These are phyloP conservation scores for Cosmia pyralina DNA, from an alignment of 2,888 invertebrate genomes.

Conservation along the genomic window DNA sequence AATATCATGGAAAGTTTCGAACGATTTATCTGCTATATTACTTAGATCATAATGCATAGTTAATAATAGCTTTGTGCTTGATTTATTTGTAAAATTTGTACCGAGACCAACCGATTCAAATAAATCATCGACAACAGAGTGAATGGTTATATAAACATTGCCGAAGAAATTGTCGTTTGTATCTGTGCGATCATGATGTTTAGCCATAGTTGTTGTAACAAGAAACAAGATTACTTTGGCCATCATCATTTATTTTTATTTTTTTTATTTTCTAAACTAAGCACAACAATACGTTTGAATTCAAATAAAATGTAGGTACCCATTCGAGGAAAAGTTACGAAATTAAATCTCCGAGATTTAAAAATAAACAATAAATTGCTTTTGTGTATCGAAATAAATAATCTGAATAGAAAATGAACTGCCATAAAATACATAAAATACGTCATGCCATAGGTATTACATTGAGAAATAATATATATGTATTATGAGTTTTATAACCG, in stretches of 20 bases:
- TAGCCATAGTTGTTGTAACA: slow-evolving; percentile 37
- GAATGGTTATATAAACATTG: slow-evolving; percentile 60
- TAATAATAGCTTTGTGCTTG: slow-evolving; percentile 58
- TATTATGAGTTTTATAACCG: too few species aligned
- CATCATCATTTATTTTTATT: too few species aligned
- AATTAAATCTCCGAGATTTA: slow-evolving; percentile 14
- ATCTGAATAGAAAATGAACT: neutral
- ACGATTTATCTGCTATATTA: slow-evolving; percentile 62
- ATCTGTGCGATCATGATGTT: slow-evolving; percentile 41
- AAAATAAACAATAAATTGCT: neutral
- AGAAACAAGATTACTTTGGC: slow-evolving; percentile 20
- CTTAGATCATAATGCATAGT: slow-evolving; percentile 67
- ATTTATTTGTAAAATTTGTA: slow-evolving; percentile 52
- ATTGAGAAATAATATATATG: neutral
- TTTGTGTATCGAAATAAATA: neutral
- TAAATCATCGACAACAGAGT: slow-evolving; percentile 62
- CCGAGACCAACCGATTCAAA: slow-evolving; percentile 65
- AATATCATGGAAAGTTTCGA: slow-evolving; percentile 57
- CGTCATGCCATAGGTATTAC: neutral
- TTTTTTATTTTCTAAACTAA: too few species aligned
- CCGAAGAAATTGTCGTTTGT: slow-evolving; percentile 57
- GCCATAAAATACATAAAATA: slow-evolving; percentile 7
- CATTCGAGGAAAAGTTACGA: neutral
- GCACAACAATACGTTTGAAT: neutral
- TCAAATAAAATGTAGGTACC: neutral